Percentiles rank a stretch among this genome's conserved stretches.
Conservation (phyloP, 1,140 invertebrate genomes). For the Sminthurinus signatus region DNA sequence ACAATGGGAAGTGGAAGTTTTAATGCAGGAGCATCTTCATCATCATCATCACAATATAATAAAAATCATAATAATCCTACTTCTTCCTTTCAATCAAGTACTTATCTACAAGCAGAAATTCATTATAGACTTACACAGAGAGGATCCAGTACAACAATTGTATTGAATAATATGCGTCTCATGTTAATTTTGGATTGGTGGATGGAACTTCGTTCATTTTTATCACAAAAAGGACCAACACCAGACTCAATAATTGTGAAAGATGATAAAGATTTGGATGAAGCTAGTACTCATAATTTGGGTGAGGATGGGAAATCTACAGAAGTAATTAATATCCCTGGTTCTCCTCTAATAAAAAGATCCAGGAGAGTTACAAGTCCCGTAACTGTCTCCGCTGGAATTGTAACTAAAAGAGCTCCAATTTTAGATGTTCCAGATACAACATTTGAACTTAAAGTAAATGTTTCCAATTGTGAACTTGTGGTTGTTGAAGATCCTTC, state of each 20-base stretch:
- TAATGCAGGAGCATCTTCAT: no score
- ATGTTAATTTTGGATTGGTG: conserved; percentile 93
- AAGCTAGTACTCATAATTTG: background rate
- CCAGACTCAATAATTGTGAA: conserved; percentile 17
- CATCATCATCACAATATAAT: no score
- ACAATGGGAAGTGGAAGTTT: background rate
- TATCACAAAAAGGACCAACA: conserved; percentile 48
- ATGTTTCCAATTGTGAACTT: conserved; percentile 90
- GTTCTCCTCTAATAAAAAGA: conserved; percentile 18
- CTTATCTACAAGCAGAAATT: conserved; percentile 71
- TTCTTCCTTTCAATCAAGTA: conserved; percentile 32
- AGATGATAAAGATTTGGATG: background rate
- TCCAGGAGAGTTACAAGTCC: conserved; percentile 32
- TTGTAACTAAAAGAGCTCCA: conserved; percentile 49
- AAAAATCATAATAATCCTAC: no score
- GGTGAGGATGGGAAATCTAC: background rate
- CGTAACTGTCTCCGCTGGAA: conserved; percentile 46
- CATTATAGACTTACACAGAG: conserved; percentile 54
- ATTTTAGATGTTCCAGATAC: conserved; percentile 47
- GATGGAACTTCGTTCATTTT: conserved; percentile 73
- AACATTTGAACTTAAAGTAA: conserved; percentile 77
- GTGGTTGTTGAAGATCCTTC: conserved; percentile 88
- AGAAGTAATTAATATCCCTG: conserved; percentile 7
- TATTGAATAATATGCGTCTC: conserved; percentile 91
- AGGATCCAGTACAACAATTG: conserved; percentile 68